Evolutionary conservation across 2,888 invertebrate genomes (phyloP).

Genomic region (Acanthosepion esculentum): DNA sequence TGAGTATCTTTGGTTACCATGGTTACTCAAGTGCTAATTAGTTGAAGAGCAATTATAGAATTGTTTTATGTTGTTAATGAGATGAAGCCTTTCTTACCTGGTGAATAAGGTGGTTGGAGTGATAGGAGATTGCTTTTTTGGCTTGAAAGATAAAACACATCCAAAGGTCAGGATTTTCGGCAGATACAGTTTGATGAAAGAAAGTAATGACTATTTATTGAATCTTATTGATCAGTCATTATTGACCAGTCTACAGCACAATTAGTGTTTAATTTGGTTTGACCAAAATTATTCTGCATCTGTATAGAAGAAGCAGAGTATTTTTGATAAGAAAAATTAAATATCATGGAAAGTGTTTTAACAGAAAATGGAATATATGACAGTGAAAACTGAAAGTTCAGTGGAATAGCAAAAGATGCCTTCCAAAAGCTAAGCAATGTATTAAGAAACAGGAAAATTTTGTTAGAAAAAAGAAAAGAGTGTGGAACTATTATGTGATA

Average conservation of each 20-base stretch:
- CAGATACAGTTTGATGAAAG: background rate
- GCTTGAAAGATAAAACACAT: background rate
- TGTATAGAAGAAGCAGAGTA: too few species aligned
- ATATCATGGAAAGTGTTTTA: too few species aligned
- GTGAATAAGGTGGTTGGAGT: background rate
- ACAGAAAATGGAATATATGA: too few species aligned
- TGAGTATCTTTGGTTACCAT: background rate
- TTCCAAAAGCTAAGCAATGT: too few species aligned
- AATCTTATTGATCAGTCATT: background rate
- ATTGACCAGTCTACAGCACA: background rate
- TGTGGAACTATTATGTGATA: too few species aligned
- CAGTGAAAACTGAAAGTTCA: too few species aligned
- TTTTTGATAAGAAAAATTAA: too few species aligned
- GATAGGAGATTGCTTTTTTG: background rate
- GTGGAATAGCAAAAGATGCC: too few species aligned
- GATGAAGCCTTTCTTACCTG: background rate
- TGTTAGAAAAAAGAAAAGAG: too few species aligned
- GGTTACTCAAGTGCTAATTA: background rate
- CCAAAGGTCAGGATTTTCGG: background rate
- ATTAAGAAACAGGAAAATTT: too few species aligned
- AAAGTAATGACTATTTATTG: background rate
- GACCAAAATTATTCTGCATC: too few species aligned
- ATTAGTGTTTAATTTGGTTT: too few species aligned
- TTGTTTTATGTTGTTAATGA: background rate
- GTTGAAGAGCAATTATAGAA: background rate